Conservation (phyloP, 1,140 invertebrate species). For the Macrocentrus cingulum region DNA sequence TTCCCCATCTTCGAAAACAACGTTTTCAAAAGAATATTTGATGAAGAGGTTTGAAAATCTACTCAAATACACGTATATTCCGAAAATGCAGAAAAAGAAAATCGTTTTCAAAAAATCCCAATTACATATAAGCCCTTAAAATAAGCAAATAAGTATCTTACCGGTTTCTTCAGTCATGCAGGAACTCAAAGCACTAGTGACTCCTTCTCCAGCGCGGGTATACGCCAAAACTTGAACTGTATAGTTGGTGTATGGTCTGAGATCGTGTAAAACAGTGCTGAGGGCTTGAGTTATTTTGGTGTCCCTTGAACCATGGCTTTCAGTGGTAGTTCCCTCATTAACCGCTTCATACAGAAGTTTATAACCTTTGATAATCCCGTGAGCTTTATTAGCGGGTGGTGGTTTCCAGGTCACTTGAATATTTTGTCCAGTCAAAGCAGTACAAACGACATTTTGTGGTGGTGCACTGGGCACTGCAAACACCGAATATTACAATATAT, state of each 20-base stretch:
- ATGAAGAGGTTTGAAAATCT: background rate
- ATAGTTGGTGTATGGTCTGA: conserved; percentile 74
- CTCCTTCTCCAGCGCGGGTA: conserved; percentile 77
- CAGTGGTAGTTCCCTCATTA: conserved; percentile 30
- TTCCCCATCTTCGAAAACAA: no score
- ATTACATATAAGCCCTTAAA: no score
- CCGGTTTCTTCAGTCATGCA: conserved; percentile 75
- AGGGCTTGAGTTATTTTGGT: conserved; percentile 63
- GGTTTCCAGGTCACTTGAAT: conserved; percentile 77
- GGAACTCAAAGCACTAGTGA: conserved; percentile 67
- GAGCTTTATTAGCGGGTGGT: conserved; percentile 67
- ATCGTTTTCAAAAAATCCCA: no score
- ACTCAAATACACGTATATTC: conserved; percentile 3
- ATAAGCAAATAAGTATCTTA: no score
- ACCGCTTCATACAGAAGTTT: conserved; percentile 75
- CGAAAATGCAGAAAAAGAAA: background rate
- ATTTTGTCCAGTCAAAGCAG: conserved; percentile 69
- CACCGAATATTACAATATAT: conserved; percentile 21
- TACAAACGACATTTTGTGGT: conserved; percentile 68
- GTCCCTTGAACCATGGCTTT: conserved; percentile 56
- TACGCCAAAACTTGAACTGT: conserved; percentile 79
- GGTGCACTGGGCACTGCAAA: conserved; percentile 68
- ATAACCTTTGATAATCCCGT: conserved; percentile 80
- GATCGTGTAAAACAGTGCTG: conserved; percentile 63
- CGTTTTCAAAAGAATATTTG: no score